Percentiles rank a stretch among this genome's conserved stretches.
Conservation (phyloP, 2,888 invertebrate species). For the Xestia sexstrigata region DNA sequence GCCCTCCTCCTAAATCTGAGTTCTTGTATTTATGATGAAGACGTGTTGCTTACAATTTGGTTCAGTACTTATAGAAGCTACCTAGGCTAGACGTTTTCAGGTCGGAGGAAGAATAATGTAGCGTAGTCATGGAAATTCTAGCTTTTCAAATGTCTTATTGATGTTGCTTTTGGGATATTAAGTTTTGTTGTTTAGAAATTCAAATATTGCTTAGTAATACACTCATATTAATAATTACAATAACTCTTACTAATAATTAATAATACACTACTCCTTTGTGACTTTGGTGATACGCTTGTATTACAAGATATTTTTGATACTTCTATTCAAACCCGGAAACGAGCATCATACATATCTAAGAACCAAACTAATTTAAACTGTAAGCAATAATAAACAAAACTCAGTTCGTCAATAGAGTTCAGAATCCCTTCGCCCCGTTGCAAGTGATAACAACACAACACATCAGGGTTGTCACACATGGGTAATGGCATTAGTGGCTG, state of each 20-base stretch:
- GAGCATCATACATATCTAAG: background rate
- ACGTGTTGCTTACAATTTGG: conserved; percentile 73
- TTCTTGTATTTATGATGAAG: conserved; percentile 74
- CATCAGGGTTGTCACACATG: conserved; percentile 11
- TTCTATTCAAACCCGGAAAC: background rate
- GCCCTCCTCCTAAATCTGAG: conserved; percentile 78
- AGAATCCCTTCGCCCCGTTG: background rate
- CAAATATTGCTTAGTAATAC: background rate
- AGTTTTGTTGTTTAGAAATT: background rate
- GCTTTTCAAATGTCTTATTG: background rate
- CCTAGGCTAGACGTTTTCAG: conserved; percentile 13
- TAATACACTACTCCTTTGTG: background rate
- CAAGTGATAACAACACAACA: conserved; percentile 1
- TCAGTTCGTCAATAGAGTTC: background rate
- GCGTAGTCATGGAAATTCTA: background rate
- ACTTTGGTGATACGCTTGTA: too few species aligned
- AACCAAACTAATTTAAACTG: background rate
- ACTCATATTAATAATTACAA: too few species aligned
- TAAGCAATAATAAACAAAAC: background rate
- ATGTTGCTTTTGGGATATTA: background rate
- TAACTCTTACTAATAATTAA: too few species aligned
- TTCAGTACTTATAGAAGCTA: conserved; percentile 25
- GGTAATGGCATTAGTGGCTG: conserved; percentile 15
- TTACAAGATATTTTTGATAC: background rate
- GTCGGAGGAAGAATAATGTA: conserved; percentile 1